A percentile compares a stretch with the other conserved stretches of the same genome.
These are phyloP conservation scores for Troides oblongomaculatus DNA, from an alignment of 2,888 invertebrate species.

Conservation along the genomic window DNA sequence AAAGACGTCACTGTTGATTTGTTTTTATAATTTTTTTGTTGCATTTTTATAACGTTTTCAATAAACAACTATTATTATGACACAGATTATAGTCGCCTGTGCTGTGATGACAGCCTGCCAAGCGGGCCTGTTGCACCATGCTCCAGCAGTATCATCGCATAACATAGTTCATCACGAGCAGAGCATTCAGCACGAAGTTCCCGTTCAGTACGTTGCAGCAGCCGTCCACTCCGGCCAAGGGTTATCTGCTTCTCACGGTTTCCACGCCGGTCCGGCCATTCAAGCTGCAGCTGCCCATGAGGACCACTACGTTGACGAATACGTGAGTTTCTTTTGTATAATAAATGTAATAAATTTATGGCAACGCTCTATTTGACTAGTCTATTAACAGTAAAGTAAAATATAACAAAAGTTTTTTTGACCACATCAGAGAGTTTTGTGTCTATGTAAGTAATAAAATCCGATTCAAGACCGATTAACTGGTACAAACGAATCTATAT, in stretches of 20 bases:
- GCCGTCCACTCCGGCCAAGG: constrained; percentile 38
- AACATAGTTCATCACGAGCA: constrained; percentile 70
- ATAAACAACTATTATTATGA: constrained; percentile 31
- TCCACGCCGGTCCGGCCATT: constrained; percentile 38
- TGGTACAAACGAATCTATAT: neutral
- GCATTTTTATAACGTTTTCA: neutral
- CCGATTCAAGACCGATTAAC: neutral
- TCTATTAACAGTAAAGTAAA: too few relatives aligned
- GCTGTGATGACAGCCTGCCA: constrained; percentile 63
- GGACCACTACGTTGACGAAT: constrained; percentile 72
- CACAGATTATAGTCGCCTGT: constrained; percentile 58
- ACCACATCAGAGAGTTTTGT: too few relatives aligned
- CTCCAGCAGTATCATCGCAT: constrained; percentile 73
- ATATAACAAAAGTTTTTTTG: too few relatives aligned
- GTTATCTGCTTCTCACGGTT: constrained; percentile 42
- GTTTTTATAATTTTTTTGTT: neutral
- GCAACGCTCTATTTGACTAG: too few relatives aligned
- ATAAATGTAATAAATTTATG: too few relatives aligned
- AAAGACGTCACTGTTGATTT: constrained; percentile 1
- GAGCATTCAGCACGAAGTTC: constrained; percentile 58
- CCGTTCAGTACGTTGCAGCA: constrained; percentile 46
- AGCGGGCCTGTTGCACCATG: constrained; percentile 67
- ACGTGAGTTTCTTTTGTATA: constrained; percentile 48
- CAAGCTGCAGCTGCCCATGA: constrained; percentile 46
- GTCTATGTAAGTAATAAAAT: neutral